A percentile compares a stretch with the other conserved stretches of the same genome.
Evolutionary conservation across 2,888 invertebrate species (phyloP).

Genomic region (Neoaliturus tenellus): DNA sequence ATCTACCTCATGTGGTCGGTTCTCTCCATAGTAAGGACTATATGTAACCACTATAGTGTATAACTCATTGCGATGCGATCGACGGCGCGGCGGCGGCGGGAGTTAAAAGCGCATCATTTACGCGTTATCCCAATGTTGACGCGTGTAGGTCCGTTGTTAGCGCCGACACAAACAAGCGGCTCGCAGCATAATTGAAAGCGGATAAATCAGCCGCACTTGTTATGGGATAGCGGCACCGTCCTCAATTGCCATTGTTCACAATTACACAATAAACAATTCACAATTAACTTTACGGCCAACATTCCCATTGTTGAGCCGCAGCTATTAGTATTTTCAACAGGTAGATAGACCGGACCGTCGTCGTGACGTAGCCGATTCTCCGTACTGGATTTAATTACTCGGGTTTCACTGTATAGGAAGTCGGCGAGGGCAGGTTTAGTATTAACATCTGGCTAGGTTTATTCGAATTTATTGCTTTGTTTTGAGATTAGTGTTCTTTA

Average conservation of each 20-base stretch:
- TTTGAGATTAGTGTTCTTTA: not conserved
- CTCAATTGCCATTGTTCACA: slow-evolving; percentile 49
- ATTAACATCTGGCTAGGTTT: not conserved
- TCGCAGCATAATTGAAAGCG: slow-evolving; percentile 23
- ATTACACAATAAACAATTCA: slow-evolving; percentile 53
- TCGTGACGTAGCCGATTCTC: not conserved
- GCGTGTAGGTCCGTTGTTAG: slow-evolving; percentile 37
- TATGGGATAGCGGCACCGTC: not conserved
- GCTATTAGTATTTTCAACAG: slow-evolving; percentile 47
- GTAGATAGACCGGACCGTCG: not conserved
- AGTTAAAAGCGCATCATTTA: slow-evolving; percentile 44
- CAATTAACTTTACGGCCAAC: slow-evolving; percentile 50
- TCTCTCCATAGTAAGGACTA: too few species aligned
- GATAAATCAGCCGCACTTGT: slow-evolving; percentile 33
- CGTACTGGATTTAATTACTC: not conserved
- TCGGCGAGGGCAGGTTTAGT: not conserved
- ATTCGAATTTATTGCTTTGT: not conserved
- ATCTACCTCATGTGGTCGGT: too few species aligned
- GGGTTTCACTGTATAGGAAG: not conserved
- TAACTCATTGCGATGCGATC: slow-evolving; percentile 31
- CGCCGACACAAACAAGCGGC: slow-evolving; percentile 31
- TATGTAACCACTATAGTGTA: too few species aligned
- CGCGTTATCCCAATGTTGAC: slow-evolving; percentile 41
- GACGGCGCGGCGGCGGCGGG: not conserved
- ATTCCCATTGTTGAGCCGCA: slow-evolving; percentile 28